phyloP scores from a whole-genome alignment of 2,888 invertebrate species.

The Tinea trinotella region DNA sequence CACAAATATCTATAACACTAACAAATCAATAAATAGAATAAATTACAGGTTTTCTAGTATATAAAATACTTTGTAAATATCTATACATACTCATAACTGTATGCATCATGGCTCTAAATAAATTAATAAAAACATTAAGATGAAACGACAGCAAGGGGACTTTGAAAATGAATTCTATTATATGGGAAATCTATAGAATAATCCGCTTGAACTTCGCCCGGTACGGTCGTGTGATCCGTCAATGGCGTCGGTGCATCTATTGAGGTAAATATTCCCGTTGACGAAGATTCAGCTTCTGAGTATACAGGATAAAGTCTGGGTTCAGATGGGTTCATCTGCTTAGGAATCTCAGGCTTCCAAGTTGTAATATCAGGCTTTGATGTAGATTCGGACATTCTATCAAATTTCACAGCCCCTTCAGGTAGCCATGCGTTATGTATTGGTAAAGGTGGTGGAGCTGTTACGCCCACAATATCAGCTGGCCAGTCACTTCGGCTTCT shows the following conservation, averaged over 20 bases:
- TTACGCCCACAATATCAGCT: conserved; percentile 43
- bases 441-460: conserved; percentile 36
- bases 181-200: conserved; percentile 61
- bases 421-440: conserved; percentile 35
- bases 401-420: conserved; percentile 37
- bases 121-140: conserved; percentile 49
- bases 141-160: conserved; percentile 65
- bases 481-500: conserved; percentile 50
- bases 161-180: conserved; percentile 65
- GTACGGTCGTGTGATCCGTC: conserved; percentile 49
- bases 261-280: conserved; percentile 34
- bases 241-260: conserved; percentile 44
- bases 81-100: conserved; percentile 42
- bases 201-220: conserved; percentile 63
- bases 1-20: background rate
- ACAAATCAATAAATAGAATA: conserved; percentile 36
- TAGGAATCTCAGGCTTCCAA: conserved; percentile 37
- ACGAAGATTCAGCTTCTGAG: conserved; percentile 30
- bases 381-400: conserved; percentile 32
- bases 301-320: conserved; percentile 47
- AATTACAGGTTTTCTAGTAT: conserved; percentile 45
- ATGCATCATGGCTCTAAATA: conserved; percentile 43
- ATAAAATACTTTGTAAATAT: conserved; percentile 47
- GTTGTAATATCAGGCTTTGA: conserved; percentile 28
- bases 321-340: conserved; percentile 34